phyloP scores from a whole-genome alignment of 1,140 invertebrate species.

The Platorchestia sp. region DNA sequence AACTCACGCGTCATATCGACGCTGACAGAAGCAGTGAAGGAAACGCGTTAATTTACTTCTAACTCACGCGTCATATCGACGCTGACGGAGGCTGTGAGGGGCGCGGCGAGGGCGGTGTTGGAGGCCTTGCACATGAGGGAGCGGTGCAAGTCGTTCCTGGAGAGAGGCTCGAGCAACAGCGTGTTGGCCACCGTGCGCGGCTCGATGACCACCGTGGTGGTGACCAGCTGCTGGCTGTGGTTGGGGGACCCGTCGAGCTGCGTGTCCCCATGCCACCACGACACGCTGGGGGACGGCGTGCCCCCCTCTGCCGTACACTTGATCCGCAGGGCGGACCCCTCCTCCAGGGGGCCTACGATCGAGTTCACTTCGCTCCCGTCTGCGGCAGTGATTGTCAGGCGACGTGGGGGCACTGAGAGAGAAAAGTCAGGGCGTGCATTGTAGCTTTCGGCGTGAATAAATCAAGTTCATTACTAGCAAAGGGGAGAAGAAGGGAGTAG shows the following conservation, averaged over 20 bases:
- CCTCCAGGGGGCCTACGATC: conserved; percentile 86
- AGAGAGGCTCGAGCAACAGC: conserved; percentile 57
- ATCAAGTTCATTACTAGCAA: background rate
- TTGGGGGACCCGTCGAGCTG: conserved; percentile 55
- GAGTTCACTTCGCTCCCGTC: conserved; percentile 83
- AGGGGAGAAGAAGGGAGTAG: background rate
- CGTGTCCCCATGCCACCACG: conserved; percentile 75
- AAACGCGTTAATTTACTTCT: too few relatives aligned
- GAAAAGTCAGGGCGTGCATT: background rate
- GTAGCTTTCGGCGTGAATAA: background rate
- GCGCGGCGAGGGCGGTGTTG: conserved; percentile 86
- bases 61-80: conserved; percentile 70
- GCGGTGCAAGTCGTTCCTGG: conserved; percentile 61
- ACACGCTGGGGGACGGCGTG: conserved; percentile 84
- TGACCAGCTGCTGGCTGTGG: conserved; percentile 40
- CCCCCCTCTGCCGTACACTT: conserved; percentile 87
- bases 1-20: conserved; percentile 70
- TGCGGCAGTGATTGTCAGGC: conserved; percentile 87
- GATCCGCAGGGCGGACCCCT: conserved; percentile 73
- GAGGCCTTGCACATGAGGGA: conserved; percentile 70
- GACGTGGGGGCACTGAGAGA: conserved; percentile 82
- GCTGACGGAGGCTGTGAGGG: conserved; percentile 72
- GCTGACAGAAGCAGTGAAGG: conserved; percentile 66
- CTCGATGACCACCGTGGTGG: conserved; percentile 58
- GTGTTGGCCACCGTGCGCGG: conserved; percentile 59